These are phyloP conservation scores for Prolemur simus DNA, from an alignment of 2,113 vertebrate species.

Conservation along the genomic window DNA sequence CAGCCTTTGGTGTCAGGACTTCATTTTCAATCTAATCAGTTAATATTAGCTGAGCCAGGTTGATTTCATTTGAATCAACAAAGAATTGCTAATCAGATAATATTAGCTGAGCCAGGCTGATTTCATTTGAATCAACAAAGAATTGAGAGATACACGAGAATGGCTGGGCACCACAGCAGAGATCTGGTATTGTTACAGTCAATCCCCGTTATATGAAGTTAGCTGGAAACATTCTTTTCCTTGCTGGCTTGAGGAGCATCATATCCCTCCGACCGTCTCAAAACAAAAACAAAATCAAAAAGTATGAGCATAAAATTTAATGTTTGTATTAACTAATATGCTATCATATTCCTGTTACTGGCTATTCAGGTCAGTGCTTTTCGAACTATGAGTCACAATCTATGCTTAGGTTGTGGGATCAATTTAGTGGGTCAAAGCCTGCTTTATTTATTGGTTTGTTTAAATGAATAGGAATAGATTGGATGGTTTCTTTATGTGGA, in stretches of 20 bases:
- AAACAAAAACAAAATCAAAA: not conserved
- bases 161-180: not conserved
- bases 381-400: not conserved
- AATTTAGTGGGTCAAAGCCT: not conserved
- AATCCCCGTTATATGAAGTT: not conserved
- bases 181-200: not conserved
- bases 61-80: conserved; percentile 58
- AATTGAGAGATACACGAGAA: not conserved
- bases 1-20: not conserved
- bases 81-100: conserved; percentile 26
- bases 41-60: not conserved
- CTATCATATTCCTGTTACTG: not conserved
- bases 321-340: not conserved
- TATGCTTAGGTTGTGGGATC: not conserved
- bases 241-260: not conserved
- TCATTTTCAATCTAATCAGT: conserved; percentile 13
- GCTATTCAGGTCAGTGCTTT: not conserved
- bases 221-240: not conserved
- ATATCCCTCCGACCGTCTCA: not conserved
- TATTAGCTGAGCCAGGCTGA: conserved; percentile 3
- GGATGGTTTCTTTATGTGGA: not conserved
- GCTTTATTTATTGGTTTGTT: not conserved
- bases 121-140: not conserved
- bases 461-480: not conserved
- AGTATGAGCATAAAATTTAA: not conserved